Percentiles rank a stretch among this genome's conserved stretches.
These are phyloP conservation scores for Motacilla tschutschensis DNA, from an alignment of 2,113 vertebrate species.

Conservation along the genomic window DNA sequence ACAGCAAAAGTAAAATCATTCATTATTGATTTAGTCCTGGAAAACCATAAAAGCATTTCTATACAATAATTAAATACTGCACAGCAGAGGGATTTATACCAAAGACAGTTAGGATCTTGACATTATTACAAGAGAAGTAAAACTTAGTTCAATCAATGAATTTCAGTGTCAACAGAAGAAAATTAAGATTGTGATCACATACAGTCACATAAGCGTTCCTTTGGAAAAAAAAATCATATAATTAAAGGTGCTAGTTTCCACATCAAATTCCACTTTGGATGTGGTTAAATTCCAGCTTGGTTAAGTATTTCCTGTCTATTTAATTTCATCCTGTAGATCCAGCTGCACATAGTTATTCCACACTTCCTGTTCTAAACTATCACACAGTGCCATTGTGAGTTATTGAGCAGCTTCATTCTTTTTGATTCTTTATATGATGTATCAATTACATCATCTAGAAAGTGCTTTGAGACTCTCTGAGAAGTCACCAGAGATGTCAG, in stretches of 20 bases:
- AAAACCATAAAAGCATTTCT: not conserved
- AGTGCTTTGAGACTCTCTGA: not conserved
- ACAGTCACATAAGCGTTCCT: not conserved
- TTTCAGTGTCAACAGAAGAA: not conserved
- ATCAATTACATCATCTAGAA: slow-evolving; percentile 7
- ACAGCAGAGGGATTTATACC: not conserved
- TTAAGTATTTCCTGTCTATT: slow-evolving; percentile 59
- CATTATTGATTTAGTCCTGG: not conserved
- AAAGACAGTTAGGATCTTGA: not conserved
- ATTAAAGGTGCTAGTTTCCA: slow-evolving; percentile 53
- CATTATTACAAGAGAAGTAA: not conserved
- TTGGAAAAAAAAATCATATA: not conserved
- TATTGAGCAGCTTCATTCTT: slow-evolving; percentile 18
- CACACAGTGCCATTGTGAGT: slow-evolving; percentile 16
- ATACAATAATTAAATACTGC: not conserved
- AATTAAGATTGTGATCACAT: not conserved
- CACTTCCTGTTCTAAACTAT: slow-evolving; percentile 57
- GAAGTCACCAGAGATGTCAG: not conserved
- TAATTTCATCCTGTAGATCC: slow-evolving; percentile 59
- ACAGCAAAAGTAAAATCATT: not conserved
- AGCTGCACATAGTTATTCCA: slow-evolving; percentile 59
- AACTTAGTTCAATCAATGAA: not conserved
- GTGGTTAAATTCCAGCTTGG: slow-evolving; percentile 60
- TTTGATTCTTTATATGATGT: slow-evolving; percentile 13
- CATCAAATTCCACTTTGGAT: slow-evolving; percentile 55